A percentile compares a stretch with the other conserved stretches of the same genome.
Evolutionary conservation across 2,113 vertebrate genomes (phyloP).

Genomic region (Diglossa brunneiventris): DNA sequence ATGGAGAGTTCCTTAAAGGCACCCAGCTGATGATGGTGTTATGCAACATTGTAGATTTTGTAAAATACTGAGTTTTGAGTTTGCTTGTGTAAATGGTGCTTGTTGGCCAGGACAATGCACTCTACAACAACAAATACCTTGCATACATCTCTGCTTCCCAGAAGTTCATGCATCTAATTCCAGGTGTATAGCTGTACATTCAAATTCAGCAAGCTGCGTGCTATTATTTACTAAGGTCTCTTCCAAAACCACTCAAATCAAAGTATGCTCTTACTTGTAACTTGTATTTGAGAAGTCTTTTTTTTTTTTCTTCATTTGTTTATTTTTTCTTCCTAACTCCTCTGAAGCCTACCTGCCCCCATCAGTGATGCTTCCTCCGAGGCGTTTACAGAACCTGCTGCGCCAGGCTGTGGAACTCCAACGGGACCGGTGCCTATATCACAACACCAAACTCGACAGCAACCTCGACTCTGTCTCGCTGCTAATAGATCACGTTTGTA

Average conservation of each 20-base stretch:
- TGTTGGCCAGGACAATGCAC: not conserved
- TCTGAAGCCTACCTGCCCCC: slow-evolving; percentile 90
- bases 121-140: not conserved
- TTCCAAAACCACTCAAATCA: not conserved
- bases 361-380: slow-evolving; percentile 96
- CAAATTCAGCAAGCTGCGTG: not conserved
- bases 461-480: slow-evolving; percentile 92
- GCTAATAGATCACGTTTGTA: slow-evolving; percentile 94
- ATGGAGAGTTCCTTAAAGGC: not conserved
- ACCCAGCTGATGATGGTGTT: not conserved
- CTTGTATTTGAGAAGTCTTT: not conserved
- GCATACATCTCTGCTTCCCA: not conserved
- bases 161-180: not conserved
- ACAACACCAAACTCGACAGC: slow-evolving; percentile 93
- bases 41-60: not conserved
- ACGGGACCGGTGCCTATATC: slow-evolving; percentile 94
- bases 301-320: not conserved
- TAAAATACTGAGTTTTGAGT: not conserved
- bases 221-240: not conserved
- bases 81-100: not conserved
- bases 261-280: not conserved
- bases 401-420: slow-evolving; percentile 95
- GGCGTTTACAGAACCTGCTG: slow-evolving; percentile 90
- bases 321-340: not conserved
- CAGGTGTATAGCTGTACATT: not conserved